Evolutionary conservation across 2,888 invertebrate species (phyloP).

Genomic region (Diloba caeruleocephala): DNA sequence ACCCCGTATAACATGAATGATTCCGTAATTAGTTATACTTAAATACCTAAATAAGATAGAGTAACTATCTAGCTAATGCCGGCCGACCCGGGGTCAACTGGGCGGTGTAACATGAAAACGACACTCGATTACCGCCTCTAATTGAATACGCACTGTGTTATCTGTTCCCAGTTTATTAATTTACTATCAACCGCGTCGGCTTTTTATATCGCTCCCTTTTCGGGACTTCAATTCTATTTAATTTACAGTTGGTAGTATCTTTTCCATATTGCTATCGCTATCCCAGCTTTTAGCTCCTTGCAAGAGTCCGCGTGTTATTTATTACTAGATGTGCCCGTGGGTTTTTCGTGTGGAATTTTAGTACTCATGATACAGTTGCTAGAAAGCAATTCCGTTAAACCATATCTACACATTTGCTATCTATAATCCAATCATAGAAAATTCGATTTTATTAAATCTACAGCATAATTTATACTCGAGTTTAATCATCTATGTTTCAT

Average conservation of each 20-base stretch:
- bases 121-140: conserved; percentile 75
- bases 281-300: not conserved
- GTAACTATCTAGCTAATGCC: conserved; percentile 56
- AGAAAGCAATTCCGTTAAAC: too few species aligned
- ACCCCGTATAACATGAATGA: conserved; percentile 66
- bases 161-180: conserved; percentile 80
- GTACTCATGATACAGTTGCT: too few species aligned
- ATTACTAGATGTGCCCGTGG: too few species aligned
- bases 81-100: conserved; percentile 72
- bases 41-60: conserved; percentile 66
- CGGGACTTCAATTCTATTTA: conserved; percentile 38
- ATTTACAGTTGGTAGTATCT: conserved; percentile 10
- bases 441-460: too few species aligned
- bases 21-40: conserved; percentile 76
- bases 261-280: not conserved
- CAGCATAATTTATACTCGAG: too few species aligned
- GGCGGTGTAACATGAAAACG: conserved; percentile 69
- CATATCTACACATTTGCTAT: too few species aligned
- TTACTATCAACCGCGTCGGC: conserved; percentile 74
- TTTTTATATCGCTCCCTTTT: conserved; percentile 55
- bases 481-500: too few species aligned
- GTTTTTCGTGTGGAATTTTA: too few species aligned
- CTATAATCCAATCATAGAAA: too few species aligned
- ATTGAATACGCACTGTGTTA: conserved; percentile 76
- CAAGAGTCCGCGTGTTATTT: too few species aligned